Evolutionary conservation across 2,888 invertebrate species (phyloP), one percentile per base, ranked within the genome.

Genomic region (Peribatodes rhomboidaria): DNA sequence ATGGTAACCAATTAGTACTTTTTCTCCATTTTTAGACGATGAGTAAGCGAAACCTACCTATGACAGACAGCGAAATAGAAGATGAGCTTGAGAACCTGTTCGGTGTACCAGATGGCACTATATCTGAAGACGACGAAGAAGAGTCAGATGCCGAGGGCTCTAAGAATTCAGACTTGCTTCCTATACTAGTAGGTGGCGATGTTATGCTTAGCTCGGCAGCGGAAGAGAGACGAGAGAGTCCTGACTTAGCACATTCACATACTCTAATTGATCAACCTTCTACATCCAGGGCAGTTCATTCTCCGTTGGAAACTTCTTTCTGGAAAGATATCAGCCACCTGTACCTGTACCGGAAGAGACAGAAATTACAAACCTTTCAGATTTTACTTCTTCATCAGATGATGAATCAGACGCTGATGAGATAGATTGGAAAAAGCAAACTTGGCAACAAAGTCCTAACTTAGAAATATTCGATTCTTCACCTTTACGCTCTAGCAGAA

Each of bases 61-160:
- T 65, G 65, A 50, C 56, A 65, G 65, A 56, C 56, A 56, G 18
- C n/a, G 49, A 60, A 56, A 60, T 65, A 50, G 65, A 50, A 60
- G 56, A 65, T 50, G 65, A 65, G 60, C 56, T 65, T 50, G 65
- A 65, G 52, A 56, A 65, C 50, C 60, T 65, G 49, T 65, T 65
- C 52, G 52, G 52, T 52, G 52, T 60, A 56, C 65, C 60, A 60
- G 64, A 64, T 64, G 64, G 64, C 53, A 46, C 54, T 53, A 58
- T 64, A 58, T 64, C 64, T 58, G 64, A 64, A 58, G 64, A 64
- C 49, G 64, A 58, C 41, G 41, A 41, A 58, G 58, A 53, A 53
- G 58, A 65, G 49, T 59, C 59, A 54, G 59, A 59, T 55, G 59
- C 54, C 54, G 54, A 61, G 54, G 41, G 61, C 54, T 46, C 54